Evolutionary conservation across 2,113 vertebrate genomes (phyloP).

Genomic region (Vombatus ursinus): DNA sequence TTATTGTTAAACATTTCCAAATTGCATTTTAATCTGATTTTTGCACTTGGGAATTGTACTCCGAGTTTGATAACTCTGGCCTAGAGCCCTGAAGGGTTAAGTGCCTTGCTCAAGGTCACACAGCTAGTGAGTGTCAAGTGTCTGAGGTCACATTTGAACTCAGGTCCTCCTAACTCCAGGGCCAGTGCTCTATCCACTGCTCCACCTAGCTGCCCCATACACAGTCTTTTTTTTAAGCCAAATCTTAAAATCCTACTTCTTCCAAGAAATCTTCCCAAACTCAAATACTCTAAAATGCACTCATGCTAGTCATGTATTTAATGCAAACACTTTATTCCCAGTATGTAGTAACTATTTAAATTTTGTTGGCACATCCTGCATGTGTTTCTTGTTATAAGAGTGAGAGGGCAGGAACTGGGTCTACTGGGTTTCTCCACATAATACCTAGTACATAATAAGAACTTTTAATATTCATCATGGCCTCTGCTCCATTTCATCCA

Average conservation of each 20-base stretch:
- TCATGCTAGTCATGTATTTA: background rate
- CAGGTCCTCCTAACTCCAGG: background rate
- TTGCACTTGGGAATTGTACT: background rate
- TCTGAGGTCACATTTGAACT: too few relatives aligned
- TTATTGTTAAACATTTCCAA: background rate
- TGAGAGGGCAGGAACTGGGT: background rate
- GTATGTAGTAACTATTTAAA: conserved; percentile 35
- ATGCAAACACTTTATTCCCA: conserved; percentile 23
- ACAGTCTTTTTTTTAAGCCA: background rate
- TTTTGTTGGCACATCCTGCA: conserved; percentile 13
- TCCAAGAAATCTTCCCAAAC: conserved; percentile 37
- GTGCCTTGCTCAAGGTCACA: background rate
- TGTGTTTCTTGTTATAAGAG: conserved; percentile 9
- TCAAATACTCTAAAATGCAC: background rate
- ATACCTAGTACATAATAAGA: background rate
- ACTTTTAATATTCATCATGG: conserved; percentile 24
- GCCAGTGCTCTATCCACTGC: background rate
- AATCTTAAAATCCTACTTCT: background rate
- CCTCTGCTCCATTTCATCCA: background rate
- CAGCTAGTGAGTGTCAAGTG: background rate
- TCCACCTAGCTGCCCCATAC: too few relatives aligned
- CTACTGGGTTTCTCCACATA: background rate
- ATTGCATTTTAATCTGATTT: background rate
- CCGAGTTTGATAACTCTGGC: background rate
- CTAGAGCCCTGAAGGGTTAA: background rate